Conservation (phyloP, 2,797 vertebrate species). For the Aldrovandia affinis region DNA sequence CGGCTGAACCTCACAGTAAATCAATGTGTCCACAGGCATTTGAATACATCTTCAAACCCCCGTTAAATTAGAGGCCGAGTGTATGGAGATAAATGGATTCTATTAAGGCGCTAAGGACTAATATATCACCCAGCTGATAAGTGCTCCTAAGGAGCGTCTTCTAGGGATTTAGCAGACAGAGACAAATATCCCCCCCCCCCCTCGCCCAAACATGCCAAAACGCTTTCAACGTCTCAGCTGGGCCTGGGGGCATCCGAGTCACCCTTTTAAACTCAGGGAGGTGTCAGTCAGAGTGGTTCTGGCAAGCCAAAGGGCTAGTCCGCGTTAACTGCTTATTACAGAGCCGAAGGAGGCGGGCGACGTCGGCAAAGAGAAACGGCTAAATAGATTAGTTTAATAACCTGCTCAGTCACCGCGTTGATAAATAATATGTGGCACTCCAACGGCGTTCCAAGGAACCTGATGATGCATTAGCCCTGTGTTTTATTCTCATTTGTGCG, state of each 20-base stretch:
- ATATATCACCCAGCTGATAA: slow-evolving; percentile 73
- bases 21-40: slow-evolving; percentile 67
- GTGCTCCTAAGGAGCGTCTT: slow-evolving; percentile 60
- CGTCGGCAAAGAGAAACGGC: too few relatives aligned
- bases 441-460: not conserved
- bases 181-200: not conserved
- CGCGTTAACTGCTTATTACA: not conserved
- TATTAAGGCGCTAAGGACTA: slow-evolving; percentile 72
- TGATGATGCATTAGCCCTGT: not conserved
- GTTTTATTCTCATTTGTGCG: not conserved
- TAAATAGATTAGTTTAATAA: not conserved
- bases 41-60: slow-evolving; percentile 67
- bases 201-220: slow-evolving; percentile 58
- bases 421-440: not conserved
- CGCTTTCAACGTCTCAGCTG: slow-evolving; percentile 65
- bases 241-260: slow-evolving; percentile 63
- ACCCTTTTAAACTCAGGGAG: slow-evolving; percentile 70
- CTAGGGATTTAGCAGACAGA: slow-evolving; percentile 34
- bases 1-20: slow-evolving; percentile 58
- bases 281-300: slow-evolving; percentile 63
- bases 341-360: not conserved
- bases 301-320: not conserved
- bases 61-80: slow-evolving; percentile 70
- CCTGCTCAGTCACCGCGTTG: not conserved
- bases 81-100: slow-evolving; percentile 74